Evolutionary conservation across 2,797 vertebrate species (phyloP).

Genomic region (Threskiornis aethiopicus): DNA sequence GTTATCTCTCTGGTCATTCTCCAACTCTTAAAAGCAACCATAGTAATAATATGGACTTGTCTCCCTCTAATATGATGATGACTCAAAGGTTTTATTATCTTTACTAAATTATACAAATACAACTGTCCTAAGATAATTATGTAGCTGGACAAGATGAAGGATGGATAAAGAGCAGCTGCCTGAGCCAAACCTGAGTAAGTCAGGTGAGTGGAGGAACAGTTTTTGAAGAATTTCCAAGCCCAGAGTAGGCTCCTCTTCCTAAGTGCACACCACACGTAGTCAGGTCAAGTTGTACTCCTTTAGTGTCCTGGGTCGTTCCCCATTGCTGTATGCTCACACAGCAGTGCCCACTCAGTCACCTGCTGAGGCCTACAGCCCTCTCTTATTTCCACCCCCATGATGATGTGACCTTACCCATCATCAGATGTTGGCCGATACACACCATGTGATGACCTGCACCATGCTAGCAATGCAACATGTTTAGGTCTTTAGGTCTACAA

Average conservation of each 20-base stretch:
- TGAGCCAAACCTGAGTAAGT: not conserved
- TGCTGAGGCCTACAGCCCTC: not conserved
- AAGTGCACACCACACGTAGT: not conserved
- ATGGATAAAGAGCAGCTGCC: not conserved
- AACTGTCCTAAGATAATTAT: not conserved
- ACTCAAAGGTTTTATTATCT: not conserved
- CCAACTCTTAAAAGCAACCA: not conserved
- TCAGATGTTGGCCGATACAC: not conserved
- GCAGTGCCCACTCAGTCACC: not conserved
- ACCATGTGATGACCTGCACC: not conserved
- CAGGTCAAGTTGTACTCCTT: not conserved
- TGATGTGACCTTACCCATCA: not conserved
- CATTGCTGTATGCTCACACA: not conserved
- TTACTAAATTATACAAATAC: not conserved
- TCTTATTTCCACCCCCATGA: not conserved
- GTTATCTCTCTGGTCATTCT: not conserved
- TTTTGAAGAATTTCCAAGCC: not conserved
- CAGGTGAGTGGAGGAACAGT: not conserved
- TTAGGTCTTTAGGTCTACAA: not conserved
- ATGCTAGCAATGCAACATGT: accelerated
- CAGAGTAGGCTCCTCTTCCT: not conserved
- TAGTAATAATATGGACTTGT: not conserved
- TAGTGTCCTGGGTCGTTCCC: not conserved
- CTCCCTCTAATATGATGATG: not conserved
- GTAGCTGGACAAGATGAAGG: not conserved